Evolutionary conservation across 2,888 invertebrate species (phyloP).

Genomic region (Miltochrista miniata): DNA sequence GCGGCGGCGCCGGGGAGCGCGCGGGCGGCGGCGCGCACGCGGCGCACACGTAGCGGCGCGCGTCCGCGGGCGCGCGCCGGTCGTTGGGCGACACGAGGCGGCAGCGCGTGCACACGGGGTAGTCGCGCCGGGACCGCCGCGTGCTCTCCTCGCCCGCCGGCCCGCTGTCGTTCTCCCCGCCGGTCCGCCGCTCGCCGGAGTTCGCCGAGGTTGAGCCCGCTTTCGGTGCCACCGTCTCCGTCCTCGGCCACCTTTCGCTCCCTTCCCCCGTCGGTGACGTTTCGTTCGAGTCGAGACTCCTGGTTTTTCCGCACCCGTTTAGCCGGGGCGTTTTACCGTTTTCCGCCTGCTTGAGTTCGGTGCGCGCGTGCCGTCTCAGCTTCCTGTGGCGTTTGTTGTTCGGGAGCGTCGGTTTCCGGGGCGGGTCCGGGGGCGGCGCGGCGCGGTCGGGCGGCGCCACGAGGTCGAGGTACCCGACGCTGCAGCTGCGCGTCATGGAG

Average conservation of each 20-base stretch:
- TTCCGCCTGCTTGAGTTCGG: conserved; percentile 54
- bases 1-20: conserved; percentile 31
- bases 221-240: conserved; percentile 36
- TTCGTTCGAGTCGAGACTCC: conserved; percentile 93
- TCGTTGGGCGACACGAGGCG: conserved; percentile 52
- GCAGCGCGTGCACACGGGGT: conserved; percentile 54
- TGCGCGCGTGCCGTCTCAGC: conserved; percentile 62
- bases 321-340: conserved; percentile 75
- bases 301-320: conserved; percentile 90
- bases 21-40: conserved; percentile 40
- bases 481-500: conserved; percentile 92
- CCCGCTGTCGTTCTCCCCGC: conserved; percentile 52
- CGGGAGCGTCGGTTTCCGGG: conserved; percentile 90
- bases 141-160: conserved; percentile 51
- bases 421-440: conserved; percentile 89
- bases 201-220: conserved; percentile 41
- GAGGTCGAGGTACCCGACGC: conserved; percentile 93
- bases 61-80: conserved; percentile 39
- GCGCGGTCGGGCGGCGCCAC: conserved; percentile 89
- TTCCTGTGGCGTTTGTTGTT: conserved; percentile 74
- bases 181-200: conserved; percentile 51
- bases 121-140: conserved; percentile 47
- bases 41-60: conserved; percentile 47
- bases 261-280: conserved; percentile 85
- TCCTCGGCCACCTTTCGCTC: conserved; percentile 50